Evolutionary conservation across 2,888 invertebrate species (phyloP).

Genomic region (Tipula confusa): DNA sequence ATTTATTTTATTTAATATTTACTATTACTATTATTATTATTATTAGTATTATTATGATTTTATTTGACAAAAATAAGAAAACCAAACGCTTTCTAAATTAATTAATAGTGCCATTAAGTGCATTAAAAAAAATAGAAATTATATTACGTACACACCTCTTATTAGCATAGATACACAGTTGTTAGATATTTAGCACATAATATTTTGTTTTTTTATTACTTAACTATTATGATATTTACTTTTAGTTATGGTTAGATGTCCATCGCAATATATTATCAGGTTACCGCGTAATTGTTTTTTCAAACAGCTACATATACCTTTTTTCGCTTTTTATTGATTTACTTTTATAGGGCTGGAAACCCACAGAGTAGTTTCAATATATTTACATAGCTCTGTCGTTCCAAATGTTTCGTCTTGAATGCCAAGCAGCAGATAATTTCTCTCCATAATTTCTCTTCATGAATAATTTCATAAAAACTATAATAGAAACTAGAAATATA

Average conservation of each 20-base stretch:
- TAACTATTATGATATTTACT: background rate
- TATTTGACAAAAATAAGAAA: background rate
- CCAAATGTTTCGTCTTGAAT: too few species aligned
- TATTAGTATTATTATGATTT: background rate
- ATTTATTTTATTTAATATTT: background rate
- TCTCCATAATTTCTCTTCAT: too few species aligned
- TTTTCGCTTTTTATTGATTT: too few species aligned
- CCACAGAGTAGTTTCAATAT: too few species aligned
- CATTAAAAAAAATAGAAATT: background rate
- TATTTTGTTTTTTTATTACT: background rate
- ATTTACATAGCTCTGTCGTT: too few species aligned
- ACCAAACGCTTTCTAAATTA: constrained; percentile 20
- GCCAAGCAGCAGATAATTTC: too few species aligned
- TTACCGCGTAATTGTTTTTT: too few species aligned
- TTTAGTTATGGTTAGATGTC: background rate
- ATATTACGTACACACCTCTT: background rate
- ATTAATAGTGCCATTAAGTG: background rate
- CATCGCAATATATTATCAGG: background rate
- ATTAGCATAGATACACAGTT: background rate
- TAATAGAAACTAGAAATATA: too few species aligned
- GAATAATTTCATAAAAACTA: too few species aligned
- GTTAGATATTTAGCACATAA: background rate
- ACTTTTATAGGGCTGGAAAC: too few species aligned
- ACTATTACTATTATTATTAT: background rate
- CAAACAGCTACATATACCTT: too few species aligned